phyloP scores from a whole-genome alignment of 2,113 vertebrate species.

The Microcebus griseorufus region DNA sequence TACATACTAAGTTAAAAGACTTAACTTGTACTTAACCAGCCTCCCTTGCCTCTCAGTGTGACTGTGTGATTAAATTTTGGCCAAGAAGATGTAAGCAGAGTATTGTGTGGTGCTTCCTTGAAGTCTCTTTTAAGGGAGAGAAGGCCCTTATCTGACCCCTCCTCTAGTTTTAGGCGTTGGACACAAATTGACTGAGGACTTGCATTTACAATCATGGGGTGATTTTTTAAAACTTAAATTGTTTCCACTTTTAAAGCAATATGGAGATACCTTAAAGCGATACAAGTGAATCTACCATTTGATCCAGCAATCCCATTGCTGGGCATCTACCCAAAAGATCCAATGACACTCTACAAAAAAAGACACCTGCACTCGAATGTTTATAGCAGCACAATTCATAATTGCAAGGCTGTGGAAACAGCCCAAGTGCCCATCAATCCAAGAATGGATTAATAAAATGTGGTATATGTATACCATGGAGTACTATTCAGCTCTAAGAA shows the following conservation, averaged over 20 bases:
- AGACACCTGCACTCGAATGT: too few species aligned
- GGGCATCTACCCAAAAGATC: too few species aligned
- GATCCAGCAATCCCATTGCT: too few species aligned
- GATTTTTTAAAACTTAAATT: constrained; percentile 18
- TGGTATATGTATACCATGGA: too few species aligned
- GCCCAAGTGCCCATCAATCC: too few species aligned
- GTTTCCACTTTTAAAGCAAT: not conserved
- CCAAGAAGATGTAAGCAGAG: not conserved
- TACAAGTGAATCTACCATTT: too few species aligned
- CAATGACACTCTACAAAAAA: too few species aligned
- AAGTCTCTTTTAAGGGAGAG: not conserved
- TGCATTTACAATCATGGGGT: not conserved
- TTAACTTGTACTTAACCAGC: not conserved
- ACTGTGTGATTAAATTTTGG: not conserved
- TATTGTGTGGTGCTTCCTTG: not conserved
- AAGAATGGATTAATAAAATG: too few species aligned
- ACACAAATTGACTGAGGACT: not conserved
- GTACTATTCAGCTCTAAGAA: too few species aligned
- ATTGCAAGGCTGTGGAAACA: too few species aligned
- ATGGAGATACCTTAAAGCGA: too few species aligned
- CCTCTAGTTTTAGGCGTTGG: not conserved
- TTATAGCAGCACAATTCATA: too few species aligned
- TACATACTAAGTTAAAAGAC: not conserved
- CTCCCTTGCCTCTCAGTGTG: not conserved
- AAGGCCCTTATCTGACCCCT: not conserved